A percentile compares a stretch with the other conserved stretches of the same genome.
Conservation (phyloP, 2,888 invertebrate genomes). For the Priapulus caudatus region DNA sequence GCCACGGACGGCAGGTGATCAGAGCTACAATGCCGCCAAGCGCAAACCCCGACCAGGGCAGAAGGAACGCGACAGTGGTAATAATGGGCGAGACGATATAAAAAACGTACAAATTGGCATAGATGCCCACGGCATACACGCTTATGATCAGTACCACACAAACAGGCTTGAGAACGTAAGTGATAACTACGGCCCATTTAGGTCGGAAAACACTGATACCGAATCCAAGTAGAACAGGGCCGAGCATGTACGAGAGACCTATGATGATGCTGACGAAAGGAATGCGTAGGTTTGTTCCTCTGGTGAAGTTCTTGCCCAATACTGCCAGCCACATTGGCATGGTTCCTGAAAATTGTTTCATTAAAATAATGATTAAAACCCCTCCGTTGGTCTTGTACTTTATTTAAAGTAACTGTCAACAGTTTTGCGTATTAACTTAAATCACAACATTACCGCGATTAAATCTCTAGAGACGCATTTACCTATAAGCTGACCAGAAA, state of each 20-base stretch:
- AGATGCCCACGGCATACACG: constrained; percentile 39
- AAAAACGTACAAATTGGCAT: constrained; percentile 41
- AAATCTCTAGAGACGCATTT: too few species aligned
- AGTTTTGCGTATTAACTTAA: too few species aligned
- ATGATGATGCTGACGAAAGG: constrained; percentile 40
- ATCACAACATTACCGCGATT: too few species aligned
- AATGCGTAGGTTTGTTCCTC: constrained; percentile 25
- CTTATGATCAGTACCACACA: constrained; percentile 39
- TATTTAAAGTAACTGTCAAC: too few species aligned
- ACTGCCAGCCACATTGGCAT: constrained; percentile 45
- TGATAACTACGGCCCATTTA: neutral
- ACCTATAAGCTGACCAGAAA: too few species aligned
- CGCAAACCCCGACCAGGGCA: neutral
- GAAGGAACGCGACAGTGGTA: neutral
- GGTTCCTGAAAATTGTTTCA: constrained; percentile 40
- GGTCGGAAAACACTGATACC: constrained; percentile 33
- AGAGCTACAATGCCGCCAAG: neutral
- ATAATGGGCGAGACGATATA: constrained; percentile 30
- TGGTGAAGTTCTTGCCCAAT: constrained; percentile 36
- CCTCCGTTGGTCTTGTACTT: too few species aligned
- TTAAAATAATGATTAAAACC: too few species aligned
- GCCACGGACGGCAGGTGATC: neutral
- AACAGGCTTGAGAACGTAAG: constrained; percentile 32
- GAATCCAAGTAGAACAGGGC: constrained; percentile 42
- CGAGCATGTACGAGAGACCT: constrained; percentile 39